Evolutionary conservation across 2,113 vertebrate species (phyloP), one percentile per base, ranked within the genome.

Genomic region (Hydropotes inermis): DNA sequence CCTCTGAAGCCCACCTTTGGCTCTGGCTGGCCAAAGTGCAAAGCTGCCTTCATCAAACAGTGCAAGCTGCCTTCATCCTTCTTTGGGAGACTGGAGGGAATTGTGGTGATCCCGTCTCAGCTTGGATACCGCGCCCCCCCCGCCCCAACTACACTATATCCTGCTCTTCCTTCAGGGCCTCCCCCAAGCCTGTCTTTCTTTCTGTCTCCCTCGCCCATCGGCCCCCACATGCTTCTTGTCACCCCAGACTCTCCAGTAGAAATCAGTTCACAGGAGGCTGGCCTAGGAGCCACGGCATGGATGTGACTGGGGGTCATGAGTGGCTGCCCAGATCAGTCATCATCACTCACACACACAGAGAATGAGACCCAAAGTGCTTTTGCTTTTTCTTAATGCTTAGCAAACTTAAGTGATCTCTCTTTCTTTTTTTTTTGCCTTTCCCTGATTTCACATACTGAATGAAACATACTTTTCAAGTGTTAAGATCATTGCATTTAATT

Each of bases 71-170:
- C 25, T n/a, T 47, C 19, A 25, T 7, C 47, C 2, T 70, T 57
- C 33, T 33, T 25, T n/a, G 9, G 19, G 30, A 57, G n/a, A 9
- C 1, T 1, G 43, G 61, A 23, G 55, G 57, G 45, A 14, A 60
- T 28, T 2, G 1, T 9, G 0, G 36, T 30, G 27, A 45, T 21
- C 23, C 45, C 25, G 2, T 3, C 12, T 87, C n/a, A 11, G 23
- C 55, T 14, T 43, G 70, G 45, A 61, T 12, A 23, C 9, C 2
- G 30, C 28, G 30, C 28, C 13, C 67, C 28, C 3, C 17, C 17
- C 67, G 11, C 4, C 17, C n/a, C 23, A n/a, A 43, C 28, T 3
- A 23, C 54, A 50, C 17, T 50, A 15, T 3, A 21, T 28, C 61
- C 78, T 61, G 28, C 84, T 45, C 50, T 74, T 87, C 47, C 21